A percentile compares a stretch with the other conserved stretches of the same genome.
phyloP scores from a whole-genome alignment of 2,888 invertebrate species.

The Busseola fusca region DNA sequence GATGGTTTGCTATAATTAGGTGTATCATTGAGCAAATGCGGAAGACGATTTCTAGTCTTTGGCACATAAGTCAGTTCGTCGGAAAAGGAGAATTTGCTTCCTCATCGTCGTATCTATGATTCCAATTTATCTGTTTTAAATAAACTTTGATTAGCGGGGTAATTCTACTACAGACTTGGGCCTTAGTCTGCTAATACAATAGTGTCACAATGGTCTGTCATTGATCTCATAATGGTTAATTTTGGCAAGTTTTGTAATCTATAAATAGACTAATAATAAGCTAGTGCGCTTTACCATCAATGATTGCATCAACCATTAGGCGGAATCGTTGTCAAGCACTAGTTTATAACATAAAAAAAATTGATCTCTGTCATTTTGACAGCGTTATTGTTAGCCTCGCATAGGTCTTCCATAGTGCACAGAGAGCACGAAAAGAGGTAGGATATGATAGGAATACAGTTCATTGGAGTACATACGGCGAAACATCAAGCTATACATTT shows the following conservation, averaged over 20 bases:
- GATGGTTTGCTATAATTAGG: not conserved
- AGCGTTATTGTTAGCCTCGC: not conserved
- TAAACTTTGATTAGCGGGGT: no score
- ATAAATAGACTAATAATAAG: no score
- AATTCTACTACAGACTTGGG: no score
- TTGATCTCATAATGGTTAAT: no score
- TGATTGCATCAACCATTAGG: no score
- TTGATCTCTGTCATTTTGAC: not conserved
- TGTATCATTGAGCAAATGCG: constrained; percentile 38
- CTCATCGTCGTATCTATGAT: not conserved
- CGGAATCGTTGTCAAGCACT: no score
- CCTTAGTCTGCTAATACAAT: no score
- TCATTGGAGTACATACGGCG: not conserved
- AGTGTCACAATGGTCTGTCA: no score
- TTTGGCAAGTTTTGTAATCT: no score
- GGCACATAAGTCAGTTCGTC: not conserved
- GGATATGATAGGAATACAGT: not conserved
- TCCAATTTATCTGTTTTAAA: not conserved
- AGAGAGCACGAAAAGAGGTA: not conserved
- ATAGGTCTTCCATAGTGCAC: not conserved
- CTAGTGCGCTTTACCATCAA: no score
- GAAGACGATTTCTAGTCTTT: not conserved
- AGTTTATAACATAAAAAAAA: no score
- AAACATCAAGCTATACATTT: no score
- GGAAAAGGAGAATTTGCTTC: not conserved